These are phyloP conservation scores for Natator depressus DNA, from an alignment of 2,113 vertebrate genomes.

Conservation along the genomic window DNA sequence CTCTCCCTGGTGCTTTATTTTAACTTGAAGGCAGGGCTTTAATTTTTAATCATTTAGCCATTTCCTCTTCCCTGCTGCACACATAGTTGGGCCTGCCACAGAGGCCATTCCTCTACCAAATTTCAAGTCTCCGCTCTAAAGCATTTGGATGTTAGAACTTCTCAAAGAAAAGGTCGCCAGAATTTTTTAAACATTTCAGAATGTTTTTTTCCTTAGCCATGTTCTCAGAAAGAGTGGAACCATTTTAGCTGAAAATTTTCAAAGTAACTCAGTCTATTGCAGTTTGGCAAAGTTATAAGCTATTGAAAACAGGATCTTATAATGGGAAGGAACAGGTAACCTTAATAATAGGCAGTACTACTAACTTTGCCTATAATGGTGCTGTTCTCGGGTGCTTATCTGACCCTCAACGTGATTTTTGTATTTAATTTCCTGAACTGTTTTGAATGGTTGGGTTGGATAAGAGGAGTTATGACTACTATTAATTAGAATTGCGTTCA, in stretches of 20 bases:
- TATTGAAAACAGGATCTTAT: not conserved
- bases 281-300: not conserved
- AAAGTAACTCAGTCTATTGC: not conserved
- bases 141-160: not conserved
- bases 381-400: not conserved
- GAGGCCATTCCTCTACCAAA: not conserved
- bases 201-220: not conserved
- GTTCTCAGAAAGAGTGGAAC: too few species aligned
- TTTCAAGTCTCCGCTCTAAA: not conserved
- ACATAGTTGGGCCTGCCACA: not conserved
- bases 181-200: not conserved
- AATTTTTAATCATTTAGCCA: not conserved
- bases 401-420: not conserved
- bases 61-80: too few species aligned
- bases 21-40: not conserved
- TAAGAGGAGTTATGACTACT: not conserved
- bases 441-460: not conserved
- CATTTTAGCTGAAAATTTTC: too few species aligned
- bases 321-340: not conserved
- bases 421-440: not conserved
- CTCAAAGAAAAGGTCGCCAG: not conserved
- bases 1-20: too few species aligned
- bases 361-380: not conserved
- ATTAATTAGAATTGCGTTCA: not conserved
- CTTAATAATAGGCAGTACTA: not conserved